Evolutionary conservation across 2,113 vertebrate genomes (phyloP), one percentile per base, ranked within the genome.

Genomic region (Macquaria ambigua): DNA sequence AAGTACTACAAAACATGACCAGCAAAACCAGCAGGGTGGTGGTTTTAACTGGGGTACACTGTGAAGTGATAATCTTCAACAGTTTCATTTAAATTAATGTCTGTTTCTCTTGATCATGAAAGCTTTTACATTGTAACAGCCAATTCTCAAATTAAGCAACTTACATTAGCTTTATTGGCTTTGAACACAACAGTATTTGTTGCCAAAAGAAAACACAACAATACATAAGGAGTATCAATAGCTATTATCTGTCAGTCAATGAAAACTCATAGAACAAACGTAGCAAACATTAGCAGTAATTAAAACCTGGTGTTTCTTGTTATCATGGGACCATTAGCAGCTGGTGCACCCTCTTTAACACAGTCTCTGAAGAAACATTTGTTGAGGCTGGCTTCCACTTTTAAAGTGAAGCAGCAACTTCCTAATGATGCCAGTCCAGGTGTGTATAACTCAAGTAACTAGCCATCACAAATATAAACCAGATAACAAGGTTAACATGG

Each of bases 1-100:
- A 76, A 82, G 76, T 23, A 63, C 55, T 39, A 73, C 77, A 88
- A 82, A 82, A 66, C 43, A 62, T 56, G 80, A 71, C 52, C 63
- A 46, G 50, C 4, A 62, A 63, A 83, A 69, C 11, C 61, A 86
- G 77, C 74, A 55, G 37, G 23, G 37, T 1, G 1, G 12, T 69
- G 73, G 50, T 63, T 74, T 81, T n/a, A 66, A 70, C 50, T 28
- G 34, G 69, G 25, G 2, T 12, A 18, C 0, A 18, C 8, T 63
- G 48, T 52, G 37, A 63, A 69, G 73, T 59, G 63, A 53, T 56
- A 67, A 77, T 59, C 46, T 50, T 41, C 8, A 56, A 55, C 34
- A 21, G 34, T 79, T 79, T 8, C 34, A 69, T 12, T 69, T 64
- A 2, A 67, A 55, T 70, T 16, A 68, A 56, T 68, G n/a, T 55